These are phyloP conservation scores for Sarcophaga subvicina DNA, from an alignment of 2,888 invertebrate genomes.

Conservation along the genomic window DNA sequence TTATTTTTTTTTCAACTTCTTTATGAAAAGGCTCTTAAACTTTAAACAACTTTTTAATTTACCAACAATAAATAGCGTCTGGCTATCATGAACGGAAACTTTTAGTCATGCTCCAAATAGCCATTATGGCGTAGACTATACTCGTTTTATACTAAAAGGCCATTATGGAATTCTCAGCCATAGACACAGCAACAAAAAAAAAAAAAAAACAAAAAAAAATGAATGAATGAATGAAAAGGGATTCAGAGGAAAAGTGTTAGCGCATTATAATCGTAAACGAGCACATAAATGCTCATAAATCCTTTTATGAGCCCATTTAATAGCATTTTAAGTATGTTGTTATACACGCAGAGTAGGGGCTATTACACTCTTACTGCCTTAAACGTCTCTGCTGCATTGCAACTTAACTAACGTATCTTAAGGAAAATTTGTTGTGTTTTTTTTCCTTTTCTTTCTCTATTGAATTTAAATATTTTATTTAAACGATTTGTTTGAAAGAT, in stretches of 20 bases:
- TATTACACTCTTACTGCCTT: neutral
- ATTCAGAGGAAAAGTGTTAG: conserved; percentile 57
- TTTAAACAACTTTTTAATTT: conserved; percentile 8
- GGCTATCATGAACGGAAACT: neutral
- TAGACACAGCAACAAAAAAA: neutral
- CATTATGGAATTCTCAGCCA: conserved; percentile 55
- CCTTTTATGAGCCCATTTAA: conserved; percentile 79
- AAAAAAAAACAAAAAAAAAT: neutral
- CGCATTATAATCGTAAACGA: conserved; percentile 62
- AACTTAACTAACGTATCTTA: neutral
- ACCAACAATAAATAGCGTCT: conserved; percentile 24
- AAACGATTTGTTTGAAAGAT: conserved; percentile 58
- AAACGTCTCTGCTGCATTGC: neutral
- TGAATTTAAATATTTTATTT: conserved; percentile 35
- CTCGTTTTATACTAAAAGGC: conserved; percentile 46
- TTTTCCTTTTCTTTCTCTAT: neutral
- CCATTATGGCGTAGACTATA: conserved; percentile 42
- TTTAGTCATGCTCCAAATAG: neutral
- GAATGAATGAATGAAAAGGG: neutral
- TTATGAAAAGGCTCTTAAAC: conserved; percentile 12
- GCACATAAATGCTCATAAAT: conserved; percentile 77
- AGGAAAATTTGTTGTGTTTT: conserved; percentile 6
- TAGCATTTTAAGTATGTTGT: conserved; percentile 76
- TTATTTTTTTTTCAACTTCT: neutral
- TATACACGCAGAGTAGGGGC: conserved; percentile 53